Evolutionary conservation across 2,797 vertebrate species (phyloP).

Genomic region (Graptemys geographica): DNA sequence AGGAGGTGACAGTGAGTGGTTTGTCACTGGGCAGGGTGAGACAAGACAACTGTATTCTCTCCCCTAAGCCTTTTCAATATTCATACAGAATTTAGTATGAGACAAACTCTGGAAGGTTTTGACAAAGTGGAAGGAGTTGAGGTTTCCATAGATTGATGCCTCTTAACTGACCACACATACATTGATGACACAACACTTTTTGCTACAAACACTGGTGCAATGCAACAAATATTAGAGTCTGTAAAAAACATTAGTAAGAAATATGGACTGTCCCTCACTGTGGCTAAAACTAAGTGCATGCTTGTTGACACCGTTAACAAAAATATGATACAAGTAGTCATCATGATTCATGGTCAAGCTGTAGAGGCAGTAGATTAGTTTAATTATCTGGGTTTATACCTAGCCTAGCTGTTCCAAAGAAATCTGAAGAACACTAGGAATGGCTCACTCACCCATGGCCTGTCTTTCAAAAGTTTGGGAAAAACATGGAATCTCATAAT

Average conservation of each 20-base stretch:
- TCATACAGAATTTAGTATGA: not conserved
- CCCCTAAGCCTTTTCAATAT: not conserved
- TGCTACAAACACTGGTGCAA: not conserved
- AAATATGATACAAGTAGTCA: not conserved
- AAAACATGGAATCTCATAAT: not conserved
- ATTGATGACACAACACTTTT: not conserved
- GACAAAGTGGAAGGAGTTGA: not conserved
- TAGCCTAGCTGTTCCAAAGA: not conserved
- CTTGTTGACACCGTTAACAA: not conserved
- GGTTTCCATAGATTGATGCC: not conserved
- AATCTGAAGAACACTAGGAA: not conserved
- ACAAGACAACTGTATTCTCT: not conserved
- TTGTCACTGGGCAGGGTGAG: not conserved
- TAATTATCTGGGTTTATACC: not conserved
- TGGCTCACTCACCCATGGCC: not conserved
- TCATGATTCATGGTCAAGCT: not conserved
- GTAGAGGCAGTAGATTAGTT: not conserved
- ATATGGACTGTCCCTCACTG: not conserved
- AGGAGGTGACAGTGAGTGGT: not conserved
- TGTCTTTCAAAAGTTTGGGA: not conserved
- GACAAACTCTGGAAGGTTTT: not conserved
- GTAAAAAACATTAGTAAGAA: not conserved
- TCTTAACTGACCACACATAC: not conserved
- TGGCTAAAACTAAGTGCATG: not conserved
- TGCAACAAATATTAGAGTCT: not conserved